phyloP scores from a whole-genome alignment of 2,888 invertebrate species.

The Zele albiditarsus region DNA sequence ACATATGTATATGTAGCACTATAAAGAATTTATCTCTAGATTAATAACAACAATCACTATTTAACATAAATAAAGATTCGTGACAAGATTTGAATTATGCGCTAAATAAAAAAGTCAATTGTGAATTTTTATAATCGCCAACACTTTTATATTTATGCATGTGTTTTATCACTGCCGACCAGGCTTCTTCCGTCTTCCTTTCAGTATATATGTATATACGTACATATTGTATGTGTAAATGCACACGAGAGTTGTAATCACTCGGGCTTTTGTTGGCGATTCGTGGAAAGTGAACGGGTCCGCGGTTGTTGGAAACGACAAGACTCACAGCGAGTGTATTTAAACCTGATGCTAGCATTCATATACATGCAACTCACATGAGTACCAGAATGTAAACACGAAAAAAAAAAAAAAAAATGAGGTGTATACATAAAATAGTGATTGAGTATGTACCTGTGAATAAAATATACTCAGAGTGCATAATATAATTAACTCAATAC shows the following conservation, averaged over 20 bases:
- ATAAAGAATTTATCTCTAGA: not conserved
- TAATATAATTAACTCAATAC: too few species aligned
- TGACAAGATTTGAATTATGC: not conserved
- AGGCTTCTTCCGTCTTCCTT: conserved; percentile 15
- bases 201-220: too few species aligned
- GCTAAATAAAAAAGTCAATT: not conserved
- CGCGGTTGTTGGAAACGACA: conserved; percentile 9
- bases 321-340: not conserved
- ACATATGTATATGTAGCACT: not conserved
- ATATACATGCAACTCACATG: not conserved
- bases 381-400: not conserved
- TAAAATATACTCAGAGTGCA: too few species aligned
- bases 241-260: not conserved
- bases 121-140: not conserved
- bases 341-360: not conserved
- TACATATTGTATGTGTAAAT: too few species aligned
- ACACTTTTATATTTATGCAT: not conserved
- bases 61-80: not conserved
- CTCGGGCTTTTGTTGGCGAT: not conserved
- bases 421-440: not conserved
- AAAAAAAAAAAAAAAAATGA: not conserved
- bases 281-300: not conserved
- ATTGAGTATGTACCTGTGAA: too few species aligned
- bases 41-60: not conserved
- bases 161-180: not conserved